Evolutionary conservation across 1,140 invertebrate species (phyloP).

Genomic region (Potamilus streckersoni): DNA sequence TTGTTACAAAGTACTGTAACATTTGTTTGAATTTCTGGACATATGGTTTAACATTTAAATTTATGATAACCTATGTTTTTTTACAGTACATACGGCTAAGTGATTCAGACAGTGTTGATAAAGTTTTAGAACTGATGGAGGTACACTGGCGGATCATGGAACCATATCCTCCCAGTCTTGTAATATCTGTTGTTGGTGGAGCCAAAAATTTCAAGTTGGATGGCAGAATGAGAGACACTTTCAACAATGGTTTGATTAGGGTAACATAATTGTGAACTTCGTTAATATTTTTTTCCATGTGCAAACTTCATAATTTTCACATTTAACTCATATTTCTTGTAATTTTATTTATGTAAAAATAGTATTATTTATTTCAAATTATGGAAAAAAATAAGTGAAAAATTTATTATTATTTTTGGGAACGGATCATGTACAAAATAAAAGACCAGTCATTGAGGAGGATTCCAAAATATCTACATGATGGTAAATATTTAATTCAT

Average conservation of each 20-base stretch:
- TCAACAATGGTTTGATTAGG: conserved; percentile 65
- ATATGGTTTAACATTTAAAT: background rate
- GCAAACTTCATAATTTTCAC: too few relatives aligned
- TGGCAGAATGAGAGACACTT: conserved; percentile 62
- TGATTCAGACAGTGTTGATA: conserved; percentile 92
- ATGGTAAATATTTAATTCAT: too few relatives aligned
- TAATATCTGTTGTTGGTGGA: conserved; percentile 68
- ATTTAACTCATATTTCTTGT: too few relatives aligned
- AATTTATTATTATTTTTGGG: too few relatives aligned
- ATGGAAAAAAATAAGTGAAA: too few relatives aligned
- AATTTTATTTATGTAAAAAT: too few relatives aligned
- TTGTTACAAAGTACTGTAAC: background rate
- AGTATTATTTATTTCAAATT: too few relatives aligned
- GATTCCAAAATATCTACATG: too few relatives aligned
- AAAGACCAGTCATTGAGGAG: too few relatives aligned
- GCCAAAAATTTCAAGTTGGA: conserved; percentile 68
- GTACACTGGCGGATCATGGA: conserved; percentile 79
- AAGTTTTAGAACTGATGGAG: conserved; percentile 89
- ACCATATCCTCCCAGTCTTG: conserved; percentile 63
- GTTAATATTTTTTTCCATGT: too few relatives aligned
- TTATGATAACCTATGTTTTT: conserved; percentile 35
- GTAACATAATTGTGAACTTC: conserved; percentile 22
- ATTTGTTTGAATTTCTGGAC: background rate
- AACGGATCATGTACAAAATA: too few relatives aligned
- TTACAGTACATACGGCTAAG: conserved; percentile 88